Evolutionary conservation across 2,888 invertebrate species (phyloP), one percentile per base, ranked within the genome.

Genomic region (Amaurobius ferox): DNA sequence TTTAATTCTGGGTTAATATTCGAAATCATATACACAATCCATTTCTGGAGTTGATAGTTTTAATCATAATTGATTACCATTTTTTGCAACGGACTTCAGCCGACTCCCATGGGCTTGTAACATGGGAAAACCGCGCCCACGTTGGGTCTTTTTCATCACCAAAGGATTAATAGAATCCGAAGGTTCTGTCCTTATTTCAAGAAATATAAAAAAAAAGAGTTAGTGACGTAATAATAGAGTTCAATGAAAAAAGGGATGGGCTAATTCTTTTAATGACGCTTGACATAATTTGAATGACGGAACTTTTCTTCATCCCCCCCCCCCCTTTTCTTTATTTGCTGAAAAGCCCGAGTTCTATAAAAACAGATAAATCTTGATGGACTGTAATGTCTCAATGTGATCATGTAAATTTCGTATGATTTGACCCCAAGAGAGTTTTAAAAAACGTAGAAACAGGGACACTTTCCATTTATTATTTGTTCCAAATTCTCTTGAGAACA

Each of bases 61-160:
- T n/a, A n/a, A n/a, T n/a, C n/a, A n/a, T n/a, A n/a, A n/a, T n/a
- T n/a, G n/a, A n/a, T n/a, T n/a, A n/a, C n/a, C n/a, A n/a, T n/a
- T n/a, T n/a, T n/a, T n/a, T n/a, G n/a, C n/a, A n/a, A n/a, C n/a
- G n/a, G n/a, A n/a, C n/a, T n/a, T n/a, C n/a, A n/a, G n/a, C n/a
- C n/a, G n/a, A n/a, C n/a, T n/a, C n/a, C n/a, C n/a, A n/a, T n/a
- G n/a, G n/a, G n/a, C n/a, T n/a, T n/a, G 35, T 7, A n/a, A 64
- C 81, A 77, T 83, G 83, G 77, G 83, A 83, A 83, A 85, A 72
- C 83, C 77, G 77, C 83, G 61, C 83, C 83, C 71, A 61, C 67
- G 23, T 13, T 28, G 5, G 48, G 16, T 44, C 48, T 11, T 64
- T 29, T 30, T 66, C 55, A 11, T 48, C 29, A 19, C n/a, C 26